These are phyloP conservation scores for Limnephilus marmoratus DNA, from an alignment of 2,888 invertebrate species.

Conservation along the genomic window DNA sequence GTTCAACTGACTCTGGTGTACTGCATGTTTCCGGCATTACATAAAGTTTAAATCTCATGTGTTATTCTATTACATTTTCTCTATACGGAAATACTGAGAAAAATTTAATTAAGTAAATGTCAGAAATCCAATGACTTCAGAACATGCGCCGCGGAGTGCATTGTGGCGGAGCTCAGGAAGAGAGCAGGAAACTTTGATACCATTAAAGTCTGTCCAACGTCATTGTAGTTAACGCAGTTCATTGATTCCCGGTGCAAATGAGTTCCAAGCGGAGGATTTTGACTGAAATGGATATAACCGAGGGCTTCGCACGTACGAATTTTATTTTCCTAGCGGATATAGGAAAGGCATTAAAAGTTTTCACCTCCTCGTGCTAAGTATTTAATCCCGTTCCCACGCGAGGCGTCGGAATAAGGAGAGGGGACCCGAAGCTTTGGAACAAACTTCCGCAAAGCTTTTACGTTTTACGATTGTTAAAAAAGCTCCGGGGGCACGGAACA, in stretches of 20 bases:
- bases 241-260: conserved; percentile 39
- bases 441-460: conserved; percentile 60
- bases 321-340: conserved; percentile 64
- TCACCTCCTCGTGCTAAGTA: conserved; percentile 63
- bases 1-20: too few species aligned
- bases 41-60: background rate
- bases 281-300: conserved; percentile 43
- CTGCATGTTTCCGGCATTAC: background rate
- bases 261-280: conserved; percentile 14
- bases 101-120: background rate
- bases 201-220: background rate
- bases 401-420: conserved; percentile 52
- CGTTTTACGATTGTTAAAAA: conserved; percentile 64
- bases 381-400: conserved; percentile 65
- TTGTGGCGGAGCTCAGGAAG: background rate
- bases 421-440: conserved; percentile 47
- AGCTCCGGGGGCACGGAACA: conserved; percentile 55
- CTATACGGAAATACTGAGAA: background rate
- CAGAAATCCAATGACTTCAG: background rate
- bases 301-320: conserved; percentile 61
- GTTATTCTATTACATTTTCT: background rate
- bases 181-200: background rate
- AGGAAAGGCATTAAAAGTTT: conserved; percentile 66
- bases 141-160: background rate
- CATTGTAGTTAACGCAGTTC: background rate